A percentile compares a stretch with the other conserved stretches of the same genome.
phyloP scores from a whole-genome alignment of 2,113 vertebrate genomes.

The Hemicordylus capensis region DNA sequence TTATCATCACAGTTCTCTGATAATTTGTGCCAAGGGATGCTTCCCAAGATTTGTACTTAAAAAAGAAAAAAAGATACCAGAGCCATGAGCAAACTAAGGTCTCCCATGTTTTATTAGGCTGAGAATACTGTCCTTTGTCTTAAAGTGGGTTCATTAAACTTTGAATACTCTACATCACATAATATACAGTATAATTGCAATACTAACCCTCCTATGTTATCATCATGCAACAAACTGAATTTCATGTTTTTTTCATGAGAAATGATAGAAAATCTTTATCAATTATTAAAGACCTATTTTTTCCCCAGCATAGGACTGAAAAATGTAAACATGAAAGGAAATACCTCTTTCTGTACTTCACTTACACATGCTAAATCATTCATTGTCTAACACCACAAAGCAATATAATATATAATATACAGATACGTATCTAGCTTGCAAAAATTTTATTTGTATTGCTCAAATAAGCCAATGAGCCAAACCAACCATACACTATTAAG shows the following conservation, averaged over 20 bases:
- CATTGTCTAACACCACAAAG: slow-evolving; percentile 8
- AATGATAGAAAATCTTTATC: slow-evolving; percentile 65
- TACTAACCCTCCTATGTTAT: slow-evolving; percentile 43
- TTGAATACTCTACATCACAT: slow-evolving; percentile 45
- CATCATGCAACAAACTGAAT: slow-evolving; percentile 54
- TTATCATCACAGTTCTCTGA: slow-evolving; percentile 7
- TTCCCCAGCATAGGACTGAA: slow-evolving; percentile 6
- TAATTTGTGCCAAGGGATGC: slow-evolving; percentile 12
- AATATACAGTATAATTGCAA: slow-evolving; percentile 14
- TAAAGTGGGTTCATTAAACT: slow-evolving; percentile 67
- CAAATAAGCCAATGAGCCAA: slow-evolving; percentile 2
- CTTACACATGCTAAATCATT: slow-evolving; percentile 20
- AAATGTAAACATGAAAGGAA: slow-evolving; percentile 30
- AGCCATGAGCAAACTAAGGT: slow-evolving; percentile 29
- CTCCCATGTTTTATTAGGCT: slow-evolving; percentile 42
- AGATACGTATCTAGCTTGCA: neutral
- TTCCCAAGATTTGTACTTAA: slow-evolving; percentile 38
- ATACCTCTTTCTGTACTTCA: neutral
- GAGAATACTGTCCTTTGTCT: slow-evolving; percentile 48
- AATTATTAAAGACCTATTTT: slow-evolving; percentile 70
- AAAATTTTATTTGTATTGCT: neutral
- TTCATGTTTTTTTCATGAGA: slow-evolving; percentile 74
- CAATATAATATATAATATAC: neutral
- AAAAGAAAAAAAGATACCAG: slow-evolving; percentile 8
- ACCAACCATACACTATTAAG: neutral